Percentiles rank a stretch among this genome's conserved stretches.
phyloP scores from a whole-genome alignment of 2,888 invertebrate species.

The Nemurella pictetii region DNA sequence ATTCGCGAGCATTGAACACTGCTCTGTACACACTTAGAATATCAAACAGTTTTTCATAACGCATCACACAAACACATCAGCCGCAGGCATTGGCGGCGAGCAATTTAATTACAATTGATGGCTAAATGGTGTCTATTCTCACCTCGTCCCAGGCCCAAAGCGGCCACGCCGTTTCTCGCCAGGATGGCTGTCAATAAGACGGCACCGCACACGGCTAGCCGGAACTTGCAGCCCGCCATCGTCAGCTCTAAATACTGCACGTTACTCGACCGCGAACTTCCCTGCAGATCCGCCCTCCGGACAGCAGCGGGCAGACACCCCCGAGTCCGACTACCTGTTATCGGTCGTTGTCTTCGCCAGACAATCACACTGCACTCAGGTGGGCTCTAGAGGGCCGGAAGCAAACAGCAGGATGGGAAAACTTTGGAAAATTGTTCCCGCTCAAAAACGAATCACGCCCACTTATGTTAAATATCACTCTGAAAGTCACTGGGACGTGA shows the following conservation, averaged over 20 bases:
- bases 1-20: background rate
- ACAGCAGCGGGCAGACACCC: background rate
- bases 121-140: background rate
- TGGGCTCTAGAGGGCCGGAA: too few species aligned
- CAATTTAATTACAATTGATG: background rate
- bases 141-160: constrained; percentile 24
- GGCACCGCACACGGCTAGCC: constrained; percentile 19
- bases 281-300: background rate
- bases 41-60: background rate
- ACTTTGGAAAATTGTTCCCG: background rate
- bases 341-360: background rate
- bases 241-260: background rate
- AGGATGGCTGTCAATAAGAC: background rate
- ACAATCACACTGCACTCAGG: background rate
- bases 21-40: background rate
- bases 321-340: background rate
- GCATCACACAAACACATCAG: background rate
- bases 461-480: background rate
- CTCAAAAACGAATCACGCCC: background rate
- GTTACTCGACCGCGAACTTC: background rate
- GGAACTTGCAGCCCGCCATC: background rate
- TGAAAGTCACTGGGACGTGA: background rate
- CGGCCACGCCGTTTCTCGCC: background rate
- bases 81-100: background rate
- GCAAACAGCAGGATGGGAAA: background rate